Base-by-base conservation (phyloP, 2,797 vertebrate species). In the Gallirallus australis region DNA sequence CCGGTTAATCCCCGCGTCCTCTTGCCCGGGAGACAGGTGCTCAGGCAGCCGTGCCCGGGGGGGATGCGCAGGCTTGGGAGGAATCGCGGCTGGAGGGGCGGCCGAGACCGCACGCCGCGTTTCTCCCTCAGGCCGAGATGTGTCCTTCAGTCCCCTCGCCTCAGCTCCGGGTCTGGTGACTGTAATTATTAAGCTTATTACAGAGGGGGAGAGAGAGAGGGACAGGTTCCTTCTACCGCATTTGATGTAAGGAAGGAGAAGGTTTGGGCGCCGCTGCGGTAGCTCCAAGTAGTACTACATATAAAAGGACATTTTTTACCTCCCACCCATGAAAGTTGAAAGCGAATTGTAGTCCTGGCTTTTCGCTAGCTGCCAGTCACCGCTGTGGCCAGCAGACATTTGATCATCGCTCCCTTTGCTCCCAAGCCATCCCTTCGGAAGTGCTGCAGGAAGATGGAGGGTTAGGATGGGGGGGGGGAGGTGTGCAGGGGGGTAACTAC, bases 111-210 rank as follows among this genome's bases (percentile, higher is more conserved):
- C 71, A 4, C 6, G 76, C 82, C 39, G 64, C 31, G 20, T 19
- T 53, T 21, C 33, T 23, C 42, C 37, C n/a, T 47, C 63, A 52
- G 70, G 57, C 84, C 61, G 42, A n/a, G 50, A 16, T 70, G 91
- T 64, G 40, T 42, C 96, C 92, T 94, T 84, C 92, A 25, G 53
- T 76, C 53, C 57, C 86, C 70, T 97, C 50, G 5, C 75, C 83
- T 4, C 91, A 27, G 69, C 66, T 72, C 53, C 33, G 3, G 33
- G 24, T 37, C 35, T n/a, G 78, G 56, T 64, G 68, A 79, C 89
- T n/a, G 56, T 61, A 45, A 79, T 72, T 64, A 79, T 72, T 64
- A 91, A 11, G 59, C 6, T 25, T 39, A 13, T 63, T 30, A 71
- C 57, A 66, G 79, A 50, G 24, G 24, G 48, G 14, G 52, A 24